Evolutionary conservation across 2,113 vertebrate species (phyloP).

Genomic region (Hypomesus transpacificus): DNA sequence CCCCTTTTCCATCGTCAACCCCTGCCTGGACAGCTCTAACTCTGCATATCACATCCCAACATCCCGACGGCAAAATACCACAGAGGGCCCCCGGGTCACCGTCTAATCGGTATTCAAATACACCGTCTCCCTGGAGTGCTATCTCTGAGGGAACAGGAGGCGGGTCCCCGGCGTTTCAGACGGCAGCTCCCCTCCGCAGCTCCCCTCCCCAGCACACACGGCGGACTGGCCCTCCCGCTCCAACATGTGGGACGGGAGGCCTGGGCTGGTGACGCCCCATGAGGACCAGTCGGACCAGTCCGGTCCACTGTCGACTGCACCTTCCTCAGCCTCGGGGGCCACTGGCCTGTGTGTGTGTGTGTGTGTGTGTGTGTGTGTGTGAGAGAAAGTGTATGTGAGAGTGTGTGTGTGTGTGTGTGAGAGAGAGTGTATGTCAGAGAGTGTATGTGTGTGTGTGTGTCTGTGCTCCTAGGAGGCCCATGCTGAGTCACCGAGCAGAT

Average conservation of each 20-base stretch:
- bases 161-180: background rate
- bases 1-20: background rate
- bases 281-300: too few species aligned
- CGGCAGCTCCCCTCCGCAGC: too few species aligned
- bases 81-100: constrained; percentile 5
- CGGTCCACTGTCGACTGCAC: too few species aligned
- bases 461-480: too few species aligned
- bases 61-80: constrained; percentile 35
- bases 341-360: background rate
- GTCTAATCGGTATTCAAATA: constrained; percentile 51
- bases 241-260: constrained; percentile 8
- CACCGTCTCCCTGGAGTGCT: constrained; percentile 21
- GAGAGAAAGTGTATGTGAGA: too few species aligned
- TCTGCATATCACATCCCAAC: constrained; percentile 12
- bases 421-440: background rate
- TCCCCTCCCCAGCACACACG: too few species aligned
- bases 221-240: too few species aligned
- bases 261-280: background rate
- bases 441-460: too few species aligned
- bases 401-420: background rate
- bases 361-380: background rate
- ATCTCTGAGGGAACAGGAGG: constrained; percentile 1
- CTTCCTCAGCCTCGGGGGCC: too few species aligned
- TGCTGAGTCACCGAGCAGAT: too few species aligned
- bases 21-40: background rate